Evolutionary conservation across 2,797 vertebrate species (phyloP), one percentile per base, ranked within the genome.

Genomic region (Mus minutoides): DNA sequence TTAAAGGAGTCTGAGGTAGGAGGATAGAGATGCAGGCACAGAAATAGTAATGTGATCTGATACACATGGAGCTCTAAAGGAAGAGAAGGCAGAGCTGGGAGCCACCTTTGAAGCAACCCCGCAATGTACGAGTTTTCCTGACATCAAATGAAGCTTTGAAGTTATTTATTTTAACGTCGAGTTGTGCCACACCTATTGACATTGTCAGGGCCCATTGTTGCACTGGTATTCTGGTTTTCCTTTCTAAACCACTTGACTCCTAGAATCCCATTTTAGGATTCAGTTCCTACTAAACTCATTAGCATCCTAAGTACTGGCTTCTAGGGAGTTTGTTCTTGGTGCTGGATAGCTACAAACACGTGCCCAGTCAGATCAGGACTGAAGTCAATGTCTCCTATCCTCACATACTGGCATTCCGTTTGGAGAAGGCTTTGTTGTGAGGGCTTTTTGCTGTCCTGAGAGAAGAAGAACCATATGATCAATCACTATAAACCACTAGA

Each of bases 121-220:
- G 91, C 67, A 93, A 94, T 46, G 24, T 34, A 0, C 46, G 21
- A 82, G 34, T 87, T 95, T 96, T 90, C 94, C 94, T 83, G 83
- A 90, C 94, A 96, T 97, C 97, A 98, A 97, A 97, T 73, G 85
- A 62, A 67, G 94, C 97, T 97, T 97, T 97, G 97, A 97, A 97
- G 94, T 89, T 95, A 69, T 56, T 96, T 97, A 85, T 89, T 87
- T 90, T 79, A 82, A 97, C 78, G 71, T 43, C 40, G 58, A 54
- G n/a, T 22, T 86, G 88, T 58, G 71, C 94, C 96, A 95, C 96
- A 89, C 95, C 94, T 95, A 96, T 93, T 94, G 77, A 96, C 83
- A 56, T 67, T 89, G 79, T 64, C 69, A 84, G 90, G 12, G 3
- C 21, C 88, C 58, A 94, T 93, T 97, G 97, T 97, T 90, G 69